Conservation (phyloP, 64 coral and sea anemone species). For the Porites australiensis region DNA sequence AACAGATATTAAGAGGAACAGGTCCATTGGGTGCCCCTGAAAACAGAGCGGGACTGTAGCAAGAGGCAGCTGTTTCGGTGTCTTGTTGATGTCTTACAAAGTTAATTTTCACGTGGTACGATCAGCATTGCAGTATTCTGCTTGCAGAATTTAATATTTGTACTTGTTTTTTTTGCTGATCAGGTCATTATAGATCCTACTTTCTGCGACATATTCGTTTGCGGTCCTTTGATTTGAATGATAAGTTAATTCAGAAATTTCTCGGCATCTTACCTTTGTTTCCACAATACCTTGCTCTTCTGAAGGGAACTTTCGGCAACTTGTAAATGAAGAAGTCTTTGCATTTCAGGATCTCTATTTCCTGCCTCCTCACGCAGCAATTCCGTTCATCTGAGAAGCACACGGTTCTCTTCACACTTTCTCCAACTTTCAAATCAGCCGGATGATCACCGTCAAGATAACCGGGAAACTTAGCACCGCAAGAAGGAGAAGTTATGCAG, state of each 20-base stretch:
- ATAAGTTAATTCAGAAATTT: neutral
- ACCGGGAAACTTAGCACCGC: conserved; percentile 22
- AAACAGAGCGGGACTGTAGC: too few relatives aligned
- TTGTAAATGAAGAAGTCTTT: conserved; percentile 34
- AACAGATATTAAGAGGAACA: too few relatives aligned
- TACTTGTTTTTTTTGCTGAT: too few relatives aligned
- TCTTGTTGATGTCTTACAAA: too few relatives aligned
- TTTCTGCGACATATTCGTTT: too few relatives aligned
- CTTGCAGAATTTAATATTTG: too few relatives aligned
- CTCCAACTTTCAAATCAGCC: neutral
- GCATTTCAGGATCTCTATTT: conserved; percentile 16
- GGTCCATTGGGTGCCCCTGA: too few relatives aligned
- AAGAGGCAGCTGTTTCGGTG: too few relatives aligned
- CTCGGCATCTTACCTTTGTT: neutral
- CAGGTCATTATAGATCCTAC: too few relatives aligned
- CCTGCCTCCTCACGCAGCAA: conserved; percentile 2
- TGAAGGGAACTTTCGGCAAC: neutral
- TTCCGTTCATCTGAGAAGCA: conserved; percentile 8
- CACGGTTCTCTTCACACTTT: neutral
- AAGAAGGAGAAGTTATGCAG: conserved; percentile 8
- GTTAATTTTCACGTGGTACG: too few relatives aligned
- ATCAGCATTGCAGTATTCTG: too few relatives aligned
- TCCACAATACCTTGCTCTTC: conserved; percentile 17
- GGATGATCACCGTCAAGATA: conserved; percentile 28
- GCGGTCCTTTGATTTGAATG: neutral